These are phyloP conservation scores for Scaptomyza pallida DNA, from an alignment of 1,140 invertebrate species.

Conservation along the genomic window DNA sequence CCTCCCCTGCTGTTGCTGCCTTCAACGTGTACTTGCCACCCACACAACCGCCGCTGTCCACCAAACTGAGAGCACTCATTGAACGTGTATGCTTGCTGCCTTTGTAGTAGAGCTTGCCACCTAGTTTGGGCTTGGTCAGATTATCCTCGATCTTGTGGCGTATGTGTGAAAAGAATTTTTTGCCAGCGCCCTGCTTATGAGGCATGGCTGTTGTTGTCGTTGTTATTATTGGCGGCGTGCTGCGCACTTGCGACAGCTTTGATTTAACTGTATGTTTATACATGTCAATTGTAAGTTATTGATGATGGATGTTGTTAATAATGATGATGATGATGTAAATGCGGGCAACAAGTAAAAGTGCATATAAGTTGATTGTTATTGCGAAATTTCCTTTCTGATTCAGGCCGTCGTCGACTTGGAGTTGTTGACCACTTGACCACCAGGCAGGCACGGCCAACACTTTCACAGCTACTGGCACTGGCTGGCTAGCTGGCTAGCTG, in stretches of 20 bases:
- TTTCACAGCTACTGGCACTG: constrained; percentile 61
- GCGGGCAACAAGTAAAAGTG: constrained; percentile 67
- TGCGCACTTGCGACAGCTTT: constrained; percentile 63
- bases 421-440: constrained; percentile 39
- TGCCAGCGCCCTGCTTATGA: constrained; percentile 53
- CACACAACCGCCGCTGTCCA: constrained; percentile 59
- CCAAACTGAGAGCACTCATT: constrained; percentile 63
- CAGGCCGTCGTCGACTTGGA: background rate
- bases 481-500: constrained; percentile 2
- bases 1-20: background rate
- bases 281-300: constrained; percentile 42
- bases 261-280: constrained; percentile 77
- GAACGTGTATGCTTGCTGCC: constrained; percentile 79
- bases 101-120: constrained; percentile 70
- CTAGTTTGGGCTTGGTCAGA: constrained; percentile 66
- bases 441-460: constrained; percentile 53
- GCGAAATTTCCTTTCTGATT: constrained; percentile 64
- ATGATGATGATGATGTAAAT: constrained; percentile 27
- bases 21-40: constrained; percentile 75
- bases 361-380: constrained; percentile 57
- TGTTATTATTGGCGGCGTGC: constrained; percentile 33
- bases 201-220: constrained; percentile 21
- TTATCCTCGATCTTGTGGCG: constrained; percentile 82
- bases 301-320: background rate
- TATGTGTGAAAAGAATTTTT: constrained; percentile 79